Conservation (phyloP, 2,888 invertebrate species). For the Agrochola lychnidis region DNA sequence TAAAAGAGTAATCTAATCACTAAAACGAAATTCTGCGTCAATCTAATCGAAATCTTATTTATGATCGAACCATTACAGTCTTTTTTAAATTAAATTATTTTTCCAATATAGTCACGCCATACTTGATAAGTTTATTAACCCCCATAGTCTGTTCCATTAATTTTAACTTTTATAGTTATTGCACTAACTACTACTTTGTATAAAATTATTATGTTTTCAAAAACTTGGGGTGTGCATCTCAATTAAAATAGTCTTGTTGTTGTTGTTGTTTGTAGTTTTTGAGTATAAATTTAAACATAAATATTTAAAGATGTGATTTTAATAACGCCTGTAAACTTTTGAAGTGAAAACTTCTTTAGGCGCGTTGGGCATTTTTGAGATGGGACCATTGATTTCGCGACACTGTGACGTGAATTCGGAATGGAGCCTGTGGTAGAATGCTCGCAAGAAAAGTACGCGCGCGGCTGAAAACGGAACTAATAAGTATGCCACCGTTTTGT, state of each 20-base stretch:
- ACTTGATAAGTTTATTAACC: conserved; percentile 41
- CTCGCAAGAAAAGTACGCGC: no score
- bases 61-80: conserved; percentile 13
- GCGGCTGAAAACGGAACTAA: no score
- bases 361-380: no score
- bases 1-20: conserved; percentile 10
- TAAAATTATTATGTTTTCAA: not conserved
- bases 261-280: not conserved
- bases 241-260: conserved; percentile 9
- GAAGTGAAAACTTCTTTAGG: no score
- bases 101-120: conserved; percentile 23
- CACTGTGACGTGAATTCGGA: no score
- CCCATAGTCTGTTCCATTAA: conserved; percentile 16
- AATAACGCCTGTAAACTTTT: not conserved
- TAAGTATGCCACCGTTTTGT: no score
- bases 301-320: not conserved
- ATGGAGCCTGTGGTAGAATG: no score
- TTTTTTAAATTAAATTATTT: conserved; percentile 25
- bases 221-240: not conserved
- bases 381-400: no score
- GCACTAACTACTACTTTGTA: not conserved
- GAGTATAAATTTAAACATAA: not conserved
- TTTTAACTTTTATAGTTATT: conserved; percentile 23
- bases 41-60: conserved; percentile 33
- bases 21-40: conserved; percentile 1